Percentiles rank a stretch among this genome's conserved stretches.
These are phyloP conservation scores for Globicephala melas DNA, from an alignment of 2,113 vertebrate genomes.

Conservation along the genomic window DNA sequence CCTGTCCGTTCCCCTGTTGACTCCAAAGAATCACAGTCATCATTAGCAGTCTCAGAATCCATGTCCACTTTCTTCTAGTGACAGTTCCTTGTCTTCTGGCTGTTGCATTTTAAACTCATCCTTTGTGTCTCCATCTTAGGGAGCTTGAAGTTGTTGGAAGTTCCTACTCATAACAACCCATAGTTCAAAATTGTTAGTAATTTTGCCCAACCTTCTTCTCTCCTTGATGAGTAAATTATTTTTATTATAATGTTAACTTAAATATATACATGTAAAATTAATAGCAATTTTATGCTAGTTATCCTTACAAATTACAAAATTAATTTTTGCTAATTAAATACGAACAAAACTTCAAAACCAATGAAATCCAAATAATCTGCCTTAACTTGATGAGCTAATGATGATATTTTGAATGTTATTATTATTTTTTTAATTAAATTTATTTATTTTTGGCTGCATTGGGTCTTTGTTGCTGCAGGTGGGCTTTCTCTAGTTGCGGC, in stretches of 20 bases:
- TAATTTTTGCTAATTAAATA: not conserved
- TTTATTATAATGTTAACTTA: not conserved
- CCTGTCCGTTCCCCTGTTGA: constrained; percentile 78
- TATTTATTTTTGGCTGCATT: no score
- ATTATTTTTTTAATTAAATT: no score
- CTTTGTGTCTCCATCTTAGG: not conserved
- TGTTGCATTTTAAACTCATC: constrained; percentile 84
- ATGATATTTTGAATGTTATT: no score
- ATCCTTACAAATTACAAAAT: not conserved
- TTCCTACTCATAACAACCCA: not conserved
- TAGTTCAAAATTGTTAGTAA: not conserved
- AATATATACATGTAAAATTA: not conserved
- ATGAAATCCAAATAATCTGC: not conserved
- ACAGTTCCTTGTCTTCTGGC: constrained; percentile 67
- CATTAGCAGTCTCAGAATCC: constrained; percentile 59
- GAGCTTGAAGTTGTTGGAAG: not conserved
- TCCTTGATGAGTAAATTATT: not conserved
- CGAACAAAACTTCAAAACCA: not conserved
- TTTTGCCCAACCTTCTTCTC: not conserved
- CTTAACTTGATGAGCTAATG: not conserved
- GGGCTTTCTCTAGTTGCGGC: no score
- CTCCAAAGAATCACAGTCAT: constrained; percentile 77
- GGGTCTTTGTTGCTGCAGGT: no score
- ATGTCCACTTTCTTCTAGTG: constrained; percentile 29
- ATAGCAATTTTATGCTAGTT: not conserved